Evolutionary conservation across 2,888 invertebrate genomes (phyloP), one percentile per base, ranked within the genome.

Genomic region (Philereme transversata): DNA sequence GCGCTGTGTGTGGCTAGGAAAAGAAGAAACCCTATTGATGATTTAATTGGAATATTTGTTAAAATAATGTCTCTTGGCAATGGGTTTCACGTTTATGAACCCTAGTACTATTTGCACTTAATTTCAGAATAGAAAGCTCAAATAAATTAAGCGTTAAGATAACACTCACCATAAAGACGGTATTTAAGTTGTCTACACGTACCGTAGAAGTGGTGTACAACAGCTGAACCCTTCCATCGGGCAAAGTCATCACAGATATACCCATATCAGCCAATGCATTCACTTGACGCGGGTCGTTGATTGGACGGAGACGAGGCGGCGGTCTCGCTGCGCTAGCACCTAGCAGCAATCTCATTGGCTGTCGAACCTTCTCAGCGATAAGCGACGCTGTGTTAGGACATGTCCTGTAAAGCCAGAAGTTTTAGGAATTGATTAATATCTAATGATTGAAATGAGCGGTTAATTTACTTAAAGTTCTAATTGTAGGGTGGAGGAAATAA

Each of bases 241-340:
- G 94, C 81, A 98, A 93, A 0, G 97, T 97, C 65, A 97, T 93
- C 74, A 99, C 96, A 59, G 97, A 96, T 78, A 99, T 99, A 65
- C 99, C 99, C 98, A 99, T 99, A 81, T 97, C 96, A 62, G 96
- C 95, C 68, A 99, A 94, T 68, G 97, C 94, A 82, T 95, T 95
- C 71, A 98, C 87, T 91, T 99, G 99, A 57, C 97, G 96, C 58
- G 96, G 94, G 92, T 99, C 98, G 75, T 95, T 95, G 60, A 97
- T 95, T 69, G 96, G 95, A 79, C 96, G 96, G 69, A 96, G 95
- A n/a, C 94, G 83, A 5, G 96, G 96, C 11, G 94, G 93, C 52
- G 96, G 92, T 60, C 93, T 89, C 51, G 95, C 93, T 66, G 94
- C 95, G 0, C 92, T 93, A 7, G 93, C 88, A 55, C 96, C 97